Evolutionary conservation across 1,140 invertebrate species (phyloP).

Genomic region (Pseudomyrmex concolor): DNA sequence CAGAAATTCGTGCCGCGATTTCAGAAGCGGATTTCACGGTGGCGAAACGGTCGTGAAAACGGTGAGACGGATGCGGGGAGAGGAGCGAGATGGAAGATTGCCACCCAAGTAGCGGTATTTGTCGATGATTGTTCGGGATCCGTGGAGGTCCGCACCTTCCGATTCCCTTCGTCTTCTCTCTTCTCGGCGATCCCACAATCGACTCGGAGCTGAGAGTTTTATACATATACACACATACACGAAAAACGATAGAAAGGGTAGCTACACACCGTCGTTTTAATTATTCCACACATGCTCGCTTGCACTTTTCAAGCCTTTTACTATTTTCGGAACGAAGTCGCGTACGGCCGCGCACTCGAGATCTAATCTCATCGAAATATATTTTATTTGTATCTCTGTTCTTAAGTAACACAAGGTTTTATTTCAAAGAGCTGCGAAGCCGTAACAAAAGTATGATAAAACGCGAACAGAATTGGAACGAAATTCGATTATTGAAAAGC

Average conservation of each 20-base stretch:
- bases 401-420: not conserved
- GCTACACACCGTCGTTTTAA: slow-evolving; percentile 73
- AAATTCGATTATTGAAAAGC: too few species aligned
- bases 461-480: not conserved
- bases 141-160: slow-evolving; percentile 62
- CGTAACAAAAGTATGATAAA: not conserved
- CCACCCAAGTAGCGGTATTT: slow-evolving; percentile 80
- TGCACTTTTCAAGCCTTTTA: not conserved
- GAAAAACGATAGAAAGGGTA: slow-evolving; percentile 45
- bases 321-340: not conserved
- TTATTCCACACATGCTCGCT: slow-evolving; percentile 67
- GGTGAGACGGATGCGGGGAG: not conserved
- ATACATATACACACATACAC: not conserved
- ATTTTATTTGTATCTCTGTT: not conserved
- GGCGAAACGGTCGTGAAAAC: slow-evolving; percentile 29
- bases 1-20: slow-evolving; percentile 38
- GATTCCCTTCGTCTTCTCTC: slow-evolving; percentile 55
- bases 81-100: slow-evolving; percentile 58
- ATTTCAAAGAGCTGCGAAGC: not conserved
- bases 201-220: not conserved
- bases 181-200: slow-evolving; percentile 55
- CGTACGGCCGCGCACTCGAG: not conserved
- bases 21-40: slow-evolving; percentile 59
- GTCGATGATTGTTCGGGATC: slow-evolving; percentile 76
- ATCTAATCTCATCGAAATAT: not conserved